Evolutionary conservation across 2,888 invertebrate genomes (phyloP), one percentile per base, ranked within the genome.

Genomic region (Drosophila gaucha): DNA sequence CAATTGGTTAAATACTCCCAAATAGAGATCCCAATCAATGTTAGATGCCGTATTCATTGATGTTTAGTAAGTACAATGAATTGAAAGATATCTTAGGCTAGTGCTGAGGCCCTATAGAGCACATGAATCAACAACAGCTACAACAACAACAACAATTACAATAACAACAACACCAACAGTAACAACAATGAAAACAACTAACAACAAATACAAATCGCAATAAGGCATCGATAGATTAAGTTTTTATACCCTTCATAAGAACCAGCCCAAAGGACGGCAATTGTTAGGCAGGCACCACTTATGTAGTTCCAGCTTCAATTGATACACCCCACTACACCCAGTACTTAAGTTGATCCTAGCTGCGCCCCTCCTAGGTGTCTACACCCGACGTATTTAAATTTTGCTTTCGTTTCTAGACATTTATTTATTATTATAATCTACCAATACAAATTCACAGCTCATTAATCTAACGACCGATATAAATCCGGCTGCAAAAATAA

Each of bases 381-480:
- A 71, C 56, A 57, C 56, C 9, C 39, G 56, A 65, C 14, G n/a
- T 63, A 67, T 57, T 64, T 79, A 70, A 77, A 52, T 82, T 41
- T n/a, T 79, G 73, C 62, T 77, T 85, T 57, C 51, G 67, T 82
- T 85, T 22, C 62, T 65, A 76, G 66, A 65, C 31, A 78, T 76
- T 41, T 41, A 10, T 41, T 41, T 41, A 31, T 20, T 80, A 82
- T 76, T 78, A 84, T 78, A 82, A 63, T 70, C 49, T 78, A 78
- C 67, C 79, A 80, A 82, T 83, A 83, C 82, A 72, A 85, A 83
- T 83, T 83, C 82, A 85, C 82, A 83, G 82, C 85, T 62, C 85
- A 82, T 83, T 79, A 83, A 83, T 85, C 85, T 83, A 77, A 85
- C 82, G 85, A 83, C 82, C 82, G 85, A 83, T 83, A 83, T 83